These are phyloP conservation scores for Drosophila cracens DNA, from an alignment of 2,888 invertebrate species.

Conservation along the genomic window DNA sequence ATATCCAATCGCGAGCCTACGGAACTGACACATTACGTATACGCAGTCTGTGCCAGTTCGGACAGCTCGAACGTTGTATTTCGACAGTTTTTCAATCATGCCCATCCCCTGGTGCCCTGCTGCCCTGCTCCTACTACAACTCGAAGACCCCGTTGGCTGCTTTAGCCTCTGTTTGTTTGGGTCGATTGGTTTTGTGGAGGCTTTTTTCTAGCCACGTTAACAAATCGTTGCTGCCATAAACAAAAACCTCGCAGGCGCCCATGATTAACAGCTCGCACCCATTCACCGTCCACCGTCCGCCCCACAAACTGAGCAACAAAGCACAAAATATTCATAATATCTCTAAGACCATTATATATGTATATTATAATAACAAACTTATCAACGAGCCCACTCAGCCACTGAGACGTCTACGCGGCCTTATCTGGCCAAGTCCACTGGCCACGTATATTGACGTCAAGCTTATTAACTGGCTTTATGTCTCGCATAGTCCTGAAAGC, in stretches of 20 bases:
- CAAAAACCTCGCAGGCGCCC: slow-evolving; percentile 32
- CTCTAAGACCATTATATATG: slow-evolving; percentile 25
- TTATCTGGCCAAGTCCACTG: slow-evolving; percentile 23
- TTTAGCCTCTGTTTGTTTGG: slow-evolving; percentile 44
- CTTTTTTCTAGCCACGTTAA: slow-evolving; percentile 51
- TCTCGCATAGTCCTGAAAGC: not conserved
- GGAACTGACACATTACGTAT: slow-evolving; percentile 50
- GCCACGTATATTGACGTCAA: slow-evolving; percentile 11
- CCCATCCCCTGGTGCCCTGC: not conserved
- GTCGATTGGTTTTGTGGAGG: slow-evolving; percentile 50
- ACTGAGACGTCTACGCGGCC: slow-evolving; percentile 11
- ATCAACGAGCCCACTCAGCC: slow-evolving; percentile 31
- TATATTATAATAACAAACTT: slow-evolving; percentile 42
- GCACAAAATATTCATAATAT: slow-evolving; percentile 31
- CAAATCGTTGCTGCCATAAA: slow-evolving; percentile 53
- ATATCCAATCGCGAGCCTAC: slow-evolving; percentile 48
- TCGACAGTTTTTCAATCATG: slow-evolving; percentile 52
- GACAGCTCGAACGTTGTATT: slow-evolving; percentile 7
- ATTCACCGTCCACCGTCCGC: not conserved
- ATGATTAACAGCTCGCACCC: slow-evolving; percentile 40
- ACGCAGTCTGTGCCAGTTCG: slow-evolving; percentile 33
- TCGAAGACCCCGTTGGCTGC: not conserved
- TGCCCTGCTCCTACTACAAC: not conserved
- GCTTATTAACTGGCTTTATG: not conserved
- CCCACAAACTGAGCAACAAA: slow-evolving; percentile 8